Conservation (phyloP, 2,888 invertebrate genomes). For the Melieria crassipennis region DNA sequence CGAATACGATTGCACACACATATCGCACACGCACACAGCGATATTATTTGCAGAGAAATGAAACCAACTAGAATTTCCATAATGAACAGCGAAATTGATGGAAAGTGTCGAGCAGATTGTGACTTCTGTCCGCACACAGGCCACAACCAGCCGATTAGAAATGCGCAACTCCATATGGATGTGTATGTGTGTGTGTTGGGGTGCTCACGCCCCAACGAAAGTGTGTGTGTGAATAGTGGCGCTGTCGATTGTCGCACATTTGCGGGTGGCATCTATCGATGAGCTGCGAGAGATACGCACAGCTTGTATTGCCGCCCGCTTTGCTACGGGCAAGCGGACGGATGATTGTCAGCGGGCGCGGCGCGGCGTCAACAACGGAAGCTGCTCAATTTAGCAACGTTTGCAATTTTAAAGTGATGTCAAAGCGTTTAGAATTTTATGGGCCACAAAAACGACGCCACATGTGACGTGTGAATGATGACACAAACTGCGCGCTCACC, state of each 20-base stretch:
- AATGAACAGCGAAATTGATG: slow-evolving; percentile 23
- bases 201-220: neutral
- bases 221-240: neutral
- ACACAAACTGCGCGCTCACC: neutral
- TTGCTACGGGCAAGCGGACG: no score
- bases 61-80: slow-evolving; percentile 28
- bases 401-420: slow-evolving; percentile 26
- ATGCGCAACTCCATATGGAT: neutral
- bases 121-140: neutral
- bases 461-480: slow-evolving; percentile 30
- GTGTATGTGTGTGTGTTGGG: neutral
- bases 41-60: slow-evolving; percentile 24
- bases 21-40: neutral
- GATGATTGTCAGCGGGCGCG: neutral
- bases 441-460: slow-evolving; percentile 24
- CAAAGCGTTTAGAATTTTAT: slow-evolving; percentile 31
- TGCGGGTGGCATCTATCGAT: neutral
- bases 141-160: neutral
- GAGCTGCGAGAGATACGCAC: no score
- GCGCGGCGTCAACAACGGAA: neutral
- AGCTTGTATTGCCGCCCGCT: no score
- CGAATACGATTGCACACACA: no score
- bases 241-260: neutral
- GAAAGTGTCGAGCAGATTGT: neutral
- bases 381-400: slow-evolving; percentile 18